Evolutionary conservation across 2,888 invertebrate species (phyloP), one percentile per base, ranked within the genome.

Genomic region (Strigamia transsilvanica): DNA sequence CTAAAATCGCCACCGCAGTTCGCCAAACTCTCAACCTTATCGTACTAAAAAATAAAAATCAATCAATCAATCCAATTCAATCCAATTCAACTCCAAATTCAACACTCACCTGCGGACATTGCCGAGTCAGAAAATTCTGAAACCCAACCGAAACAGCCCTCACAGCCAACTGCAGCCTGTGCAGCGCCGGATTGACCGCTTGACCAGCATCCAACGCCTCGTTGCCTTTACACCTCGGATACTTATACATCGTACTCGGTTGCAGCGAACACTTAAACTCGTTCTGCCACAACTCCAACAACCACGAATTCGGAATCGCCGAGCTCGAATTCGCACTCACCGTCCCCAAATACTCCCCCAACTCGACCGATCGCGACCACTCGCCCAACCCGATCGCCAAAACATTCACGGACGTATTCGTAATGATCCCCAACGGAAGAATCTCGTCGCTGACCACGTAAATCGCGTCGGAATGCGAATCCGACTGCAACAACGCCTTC

Each of bases 51-150:
- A 78, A 15, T 18, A 15, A 78, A 78, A 38, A 78, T 6, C 3
- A 27, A 21, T 18, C 13, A 13, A 15, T 10, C 6, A 77, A 34
- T 10, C 77, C 21, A 6, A 79, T n/a, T n/a, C n/a, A n/a, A n/a
- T n/a, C n/a, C n/a, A n/a, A n/a, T n/a, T n/a, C n/a, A n/a, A n/a
- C n/a, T n/a, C n/a, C n/a, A n/a, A n/a, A n/a, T n/a, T n/a, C 32
- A 38, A 38, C 42, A 4, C 10, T 80, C 10, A 80, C 80, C 51
- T 80, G 18, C 21, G 51, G 80, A 56, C 80, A 80, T 9, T 80
- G n/a, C 15, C 61, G n/a, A 10, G 80, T 80, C 7, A 80, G 15
- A 27, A 56, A 80, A 80, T 80, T 80, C 80, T 80, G 80, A 32
- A 80, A 80, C 13, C 80, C 80, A 51, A 23, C 56, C 6, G 80